phyloP scores from a whole-genome alignment of 1,140 invertebrate species.

The Aphidius gifuensis region DNA sequence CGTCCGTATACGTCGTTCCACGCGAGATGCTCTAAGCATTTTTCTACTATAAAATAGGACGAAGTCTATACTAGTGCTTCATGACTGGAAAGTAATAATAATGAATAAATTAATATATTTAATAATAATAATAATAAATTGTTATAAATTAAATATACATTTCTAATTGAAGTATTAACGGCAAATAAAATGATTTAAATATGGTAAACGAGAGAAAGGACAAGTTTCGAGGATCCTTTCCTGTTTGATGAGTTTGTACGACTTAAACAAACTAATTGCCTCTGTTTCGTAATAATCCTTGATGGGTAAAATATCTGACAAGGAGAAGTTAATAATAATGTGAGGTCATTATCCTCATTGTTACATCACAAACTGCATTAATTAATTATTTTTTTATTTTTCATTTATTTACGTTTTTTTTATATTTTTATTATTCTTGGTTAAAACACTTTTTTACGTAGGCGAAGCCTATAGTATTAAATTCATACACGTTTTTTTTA shows the following conservation, averaged over 20 bases:
- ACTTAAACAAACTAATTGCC: constrained; percentile 32
- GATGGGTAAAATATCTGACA: constrained; percentile 13
- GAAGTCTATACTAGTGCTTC: not conserved
- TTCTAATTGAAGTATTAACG: not conserved
- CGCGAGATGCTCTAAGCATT: too few species aligned
- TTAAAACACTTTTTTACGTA: not conserved
- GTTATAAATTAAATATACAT: too few species aligned
- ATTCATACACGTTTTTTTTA: too few species aligned
- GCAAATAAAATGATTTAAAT: constrained; percentile 2
- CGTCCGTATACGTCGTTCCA: too few species aligned
- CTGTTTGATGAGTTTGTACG: constrained; percentile 11
- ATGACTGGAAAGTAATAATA: not conserved
- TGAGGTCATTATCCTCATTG: constrained; percentile 26
- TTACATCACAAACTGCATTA: constrained; percentile 22
- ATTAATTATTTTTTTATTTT: constrained; percentile 13
- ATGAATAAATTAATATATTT: not conserved
- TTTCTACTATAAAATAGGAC: not conserved
- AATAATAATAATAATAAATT: not conserved
- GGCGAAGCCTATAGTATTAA: too few species aligned
- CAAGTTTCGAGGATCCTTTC: constrained; percentile 17
- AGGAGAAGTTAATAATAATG: not conserved
- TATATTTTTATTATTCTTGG: not conserved
- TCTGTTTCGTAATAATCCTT: constrained; percentile 34
- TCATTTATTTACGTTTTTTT: not conserved
- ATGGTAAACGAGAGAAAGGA: not conserved